Conservation (phyloP, 2,797 vertebrate species). For the Sebastes taczanowskii region DNA sequence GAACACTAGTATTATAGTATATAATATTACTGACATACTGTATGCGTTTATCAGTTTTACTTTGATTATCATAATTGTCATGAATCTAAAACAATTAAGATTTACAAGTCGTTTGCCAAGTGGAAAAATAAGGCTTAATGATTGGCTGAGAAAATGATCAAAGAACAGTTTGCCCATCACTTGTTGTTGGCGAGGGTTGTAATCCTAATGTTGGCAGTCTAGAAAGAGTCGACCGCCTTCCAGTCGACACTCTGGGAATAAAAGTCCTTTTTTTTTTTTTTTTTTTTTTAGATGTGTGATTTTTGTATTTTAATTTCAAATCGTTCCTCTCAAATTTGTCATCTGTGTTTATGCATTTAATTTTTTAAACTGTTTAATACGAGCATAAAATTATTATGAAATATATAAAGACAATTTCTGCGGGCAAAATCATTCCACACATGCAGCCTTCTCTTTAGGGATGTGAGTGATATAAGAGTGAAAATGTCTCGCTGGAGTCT, state of each 20-base stretch:
- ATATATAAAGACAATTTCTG: neutral
- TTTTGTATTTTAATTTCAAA: conserved; percentile 24
- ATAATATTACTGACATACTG: conserved; percentile 39
- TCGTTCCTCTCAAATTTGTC: conserved; percentile 22
- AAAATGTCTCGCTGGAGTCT: conserved; percentile 48
- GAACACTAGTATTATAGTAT: conserved; percentile 2
- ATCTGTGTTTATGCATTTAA: conserved; percentile 20
- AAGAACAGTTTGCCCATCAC: conserved; percentile 74
- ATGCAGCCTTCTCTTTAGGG: conserved; percentile 2
- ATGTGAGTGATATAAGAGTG: conserved; percentile 41
- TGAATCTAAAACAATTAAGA: conserved; percentile 59
- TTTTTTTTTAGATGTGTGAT: conserved; percentile 7
- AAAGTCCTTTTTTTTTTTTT: neutral
- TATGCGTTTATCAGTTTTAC: conserved; percentile 44
- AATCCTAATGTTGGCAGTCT: conserved; percentile 65
- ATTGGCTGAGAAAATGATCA: conserved; percentile 67
- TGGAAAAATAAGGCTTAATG: conserved; percentile 56
- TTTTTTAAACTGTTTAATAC: conserved; percentile 5
- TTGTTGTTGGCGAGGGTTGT: conserved; percentile 69
- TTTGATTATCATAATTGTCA: conserved; percentile 56
- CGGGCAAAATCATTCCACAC: neutral
- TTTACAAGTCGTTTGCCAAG: conserved; percentile 50
- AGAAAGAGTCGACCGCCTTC: conserved; percentile 43
- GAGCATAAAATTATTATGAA: neutral
- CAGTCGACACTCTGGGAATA: conserved; percentile 47